Evolutionary conservation across 2,888 invertebrate genomes (phyloP), one percentile per base, ranked within the genome.

Genomic region (Cheilosia scutellata): DNA sequence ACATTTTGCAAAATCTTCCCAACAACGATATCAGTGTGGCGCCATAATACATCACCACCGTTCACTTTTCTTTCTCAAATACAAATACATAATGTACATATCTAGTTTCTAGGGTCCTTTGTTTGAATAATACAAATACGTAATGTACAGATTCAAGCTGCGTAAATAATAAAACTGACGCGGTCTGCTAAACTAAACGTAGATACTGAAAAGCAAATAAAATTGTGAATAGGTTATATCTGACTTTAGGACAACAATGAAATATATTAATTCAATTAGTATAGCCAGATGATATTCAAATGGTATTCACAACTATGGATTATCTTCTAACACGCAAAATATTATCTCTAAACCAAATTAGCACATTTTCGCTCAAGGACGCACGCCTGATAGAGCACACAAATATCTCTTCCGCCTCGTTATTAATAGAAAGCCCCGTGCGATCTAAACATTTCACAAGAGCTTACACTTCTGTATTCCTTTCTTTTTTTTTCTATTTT

Each of bases 331-430:
- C 37, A 71, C 82, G 82, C 53, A 49, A 42, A 33, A 53, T 71
- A 66, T 71, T n/a, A 16, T 47, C 33, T 55, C 55, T 29, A 33
- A 72, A 62, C 42, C 57, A 57, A 78, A 68, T 68, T 76, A 58
- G 60, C 78, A 29, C 60, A 83, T 74, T 63, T 63, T 49, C 57
- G 33, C 37, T 63, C 83, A 83, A 83, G 83, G 83, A 78, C 79
- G 68, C 47, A 78, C 68, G 72, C 68, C 16, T 60, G 13, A 33
- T 47, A 47, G 20, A 78, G n/a, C 47, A 47, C n/a, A 55, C 55
- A 7, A 27, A 55, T n/a, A 74, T 70, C 63, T 78, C 71, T 83
- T 83, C 83, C 83, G 83, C 47, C 20, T 68, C 29, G 27, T 49
- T 83, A 83, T 74, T 16, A 42, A 74, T 78, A 83, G 68, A 5